These are phyloP conservation scores for Nannobrachium achirus DNA, from an alignment of 2,113 vertebrate species.

Conservation along the genomic window DNA sequence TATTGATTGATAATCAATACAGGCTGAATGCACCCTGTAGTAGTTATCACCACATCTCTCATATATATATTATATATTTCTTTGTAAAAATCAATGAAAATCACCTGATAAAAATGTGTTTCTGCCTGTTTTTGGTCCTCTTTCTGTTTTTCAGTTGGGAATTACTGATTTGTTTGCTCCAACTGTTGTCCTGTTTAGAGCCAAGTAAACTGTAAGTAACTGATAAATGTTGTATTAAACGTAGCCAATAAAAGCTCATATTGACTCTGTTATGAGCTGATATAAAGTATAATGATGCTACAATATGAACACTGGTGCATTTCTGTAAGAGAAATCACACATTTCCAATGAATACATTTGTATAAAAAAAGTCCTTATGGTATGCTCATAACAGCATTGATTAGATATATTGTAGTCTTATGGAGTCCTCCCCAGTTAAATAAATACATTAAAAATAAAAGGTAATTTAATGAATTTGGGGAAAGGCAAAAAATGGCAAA, in stretches of 20 bases:
- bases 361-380: conserved; percentile 64
- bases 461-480: conserved; percentile 66
- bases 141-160: conserved; percentile 7
- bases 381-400: conserved; percentile 65
- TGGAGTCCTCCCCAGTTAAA: conserved; percentile 57
- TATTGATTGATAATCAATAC: conserved; percentile 56
- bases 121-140: conserved; percentile 58
- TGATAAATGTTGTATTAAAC: no score
- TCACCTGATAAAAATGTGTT: conserved; percentile 30
- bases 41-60: conserved; percentile 39
- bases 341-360: conserved; percentile 55
- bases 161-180: conserved; percentile 16
- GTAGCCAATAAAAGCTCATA: no score
- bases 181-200: conserved; percentile 16
- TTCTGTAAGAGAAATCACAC: conserved; percentile 53
- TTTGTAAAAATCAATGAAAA: conserved; percentile 40
- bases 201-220: conserved; percentile 25
- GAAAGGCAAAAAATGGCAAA: conserved; percentile 79
- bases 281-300: conserved; percentile 65
- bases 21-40: conserved; percentile 31
- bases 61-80: conserved; percentile 30
- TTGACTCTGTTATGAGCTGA: conserved; percentile 60
- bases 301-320: conserved; percentile 48
- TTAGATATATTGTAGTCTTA: conserved; percentile 58
- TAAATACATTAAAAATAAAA: conserved; percentile 63